Evolutionary conservation across 2,113 vertebrate genomes (phyloP).

Genomic region (Pan troglodytes): NHGRI_mPanTro3-v2.1_pri NC_072418.2:19057501-19058000

Average conservation of each 20-base stretch:
- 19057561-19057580: accelerated
- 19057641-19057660: not conserved
- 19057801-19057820: not conserved
- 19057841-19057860: not conserved
- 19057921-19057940: not conserved
- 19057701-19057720: not conserved
- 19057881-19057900: not conserved
- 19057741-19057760: not conserved
- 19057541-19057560: not conserved
- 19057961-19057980: not conserved
- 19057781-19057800: not conserved
- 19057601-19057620: not conserved
- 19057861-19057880: not conserved
- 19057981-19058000: not conserved
- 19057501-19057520: not conserved
- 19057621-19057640: not conserved
- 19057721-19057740: not conserved
- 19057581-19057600: not conserved
- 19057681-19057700: not conserved
- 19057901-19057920: not conserved
- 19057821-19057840: not conserved
- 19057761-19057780: not conserved
- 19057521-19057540: accelerated
- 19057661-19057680: not conserved
- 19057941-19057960: not conserved